A percentile compares a stretch with the other conserved stretches of the same genome.
Conservation (phyloP, 2,888 invertebrate genomes). For the Rhogogaster chlorosoma region DNA sequence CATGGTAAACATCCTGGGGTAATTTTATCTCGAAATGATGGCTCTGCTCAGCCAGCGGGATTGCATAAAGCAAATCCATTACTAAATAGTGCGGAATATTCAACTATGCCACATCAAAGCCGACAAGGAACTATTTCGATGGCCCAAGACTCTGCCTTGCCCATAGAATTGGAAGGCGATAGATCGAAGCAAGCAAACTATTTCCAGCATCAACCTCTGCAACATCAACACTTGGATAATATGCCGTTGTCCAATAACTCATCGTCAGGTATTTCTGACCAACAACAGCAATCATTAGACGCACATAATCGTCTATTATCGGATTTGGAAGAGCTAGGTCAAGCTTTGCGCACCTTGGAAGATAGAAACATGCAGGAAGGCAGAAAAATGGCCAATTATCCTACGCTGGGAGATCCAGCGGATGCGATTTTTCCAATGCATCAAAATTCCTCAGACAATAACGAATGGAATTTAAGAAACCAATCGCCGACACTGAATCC, state of each 20-base stretch:
- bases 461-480: constrained; percentile 3
- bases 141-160: neutral
- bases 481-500: neutral
- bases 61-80: neutral
- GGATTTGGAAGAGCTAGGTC: neutral
- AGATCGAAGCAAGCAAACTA: neutral
- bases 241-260: neutral
- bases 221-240: constrained; percentile 1
- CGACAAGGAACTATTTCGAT: neutral
- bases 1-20: neutral
- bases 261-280: neutral
- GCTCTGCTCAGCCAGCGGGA: neutral
- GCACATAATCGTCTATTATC: neutral
- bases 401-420: neutral
- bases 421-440: neutral
- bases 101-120: constrained; percentile 17
- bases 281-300: constrained; percentile 28
- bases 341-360: neutral
- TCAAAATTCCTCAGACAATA: constrained; percentile 5
- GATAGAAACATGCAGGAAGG: neutral
- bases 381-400: neutral
- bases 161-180: constrained; percentile 1
- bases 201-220: neutral
- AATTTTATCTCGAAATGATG: neutral
- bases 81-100: neutral